Conservation (phyloP, 2,888 invertebrate genomes). For the Spodoptera littoralis region DNA sequence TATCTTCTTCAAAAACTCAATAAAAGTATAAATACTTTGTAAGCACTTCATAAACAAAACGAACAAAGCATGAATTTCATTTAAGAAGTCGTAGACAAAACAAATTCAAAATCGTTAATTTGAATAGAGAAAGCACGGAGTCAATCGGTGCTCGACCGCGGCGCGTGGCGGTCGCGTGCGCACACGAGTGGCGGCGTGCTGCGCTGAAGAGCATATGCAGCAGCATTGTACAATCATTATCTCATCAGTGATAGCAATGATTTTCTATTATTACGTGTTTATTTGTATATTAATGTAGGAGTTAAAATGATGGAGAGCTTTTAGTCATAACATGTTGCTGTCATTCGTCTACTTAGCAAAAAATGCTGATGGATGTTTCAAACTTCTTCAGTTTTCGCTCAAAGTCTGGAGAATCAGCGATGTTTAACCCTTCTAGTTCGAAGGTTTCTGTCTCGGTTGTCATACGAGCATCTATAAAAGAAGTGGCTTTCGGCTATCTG, state of each 20-base stretch:
- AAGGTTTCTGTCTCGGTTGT: too few relatives aligned
- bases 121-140: constrained; percentile 54
- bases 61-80: constrained; percentile 35
- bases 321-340: too few relatives aligned
- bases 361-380: too few relatives aligned
- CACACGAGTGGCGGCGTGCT: constrained; percentile 75
- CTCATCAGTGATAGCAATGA: constrained; percentile 28
- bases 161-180: constrained; percentile 79
- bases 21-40: neutral
- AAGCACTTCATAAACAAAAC: constrained; percentile 1
- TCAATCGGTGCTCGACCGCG: constrained; percentile 62
- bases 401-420: too few relatives aligned
- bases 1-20: neutral
- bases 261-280: neutral
- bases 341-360: too few relatives aligned
- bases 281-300: neutral
- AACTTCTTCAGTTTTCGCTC: too few relatives aligned
- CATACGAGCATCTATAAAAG: too few relatives aligned
- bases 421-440: too few relatives aligned
- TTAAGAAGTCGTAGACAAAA: constrained; percentile 17
- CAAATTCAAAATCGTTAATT: constrained; percentile 56
- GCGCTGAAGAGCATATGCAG: constrained; percentile 83
- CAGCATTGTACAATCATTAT: constrained; percentile 45
- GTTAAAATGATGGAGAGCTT: neutral
- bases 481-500: too few relatives aligned